A percentile compares a stretch with the other conserved stretches of the same genome.
Evolutionary conservation across 2,888 invertebrate genomes (phyloP).

Genomic region (Drosophila suboccidentalis): DNA sequence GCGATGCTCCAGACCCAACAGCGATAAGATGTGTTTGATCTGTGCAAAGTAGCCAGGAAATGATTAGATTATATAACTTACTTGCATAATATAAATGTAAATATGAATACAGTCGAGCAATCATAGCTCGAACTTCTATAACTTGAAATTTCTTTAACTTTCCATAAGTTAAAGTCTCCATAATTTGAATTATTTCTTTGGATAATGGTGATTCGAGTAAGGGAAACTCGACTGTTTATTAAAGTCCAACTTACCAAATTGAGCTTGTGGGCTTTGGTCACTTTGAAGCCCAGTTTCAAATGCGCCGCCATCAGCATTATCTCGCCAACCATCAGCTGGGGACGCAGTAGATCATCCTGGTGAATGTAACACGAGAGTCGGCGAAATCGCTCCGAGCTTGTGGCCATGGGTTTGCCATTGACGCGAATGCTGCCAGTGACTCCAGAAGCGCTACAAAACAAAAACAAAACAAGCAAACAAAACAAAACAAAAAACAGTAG

Average conservation of each 20-base stretch:
- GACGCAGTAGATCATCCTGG: conserved; percentile 92
- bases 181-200: too few species aligned
- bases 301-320: conserved; percentile 94
- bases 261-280: conserved; percentile 89
- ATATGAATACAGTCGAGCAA: neutral
- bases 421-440: conserved; percentile 90
- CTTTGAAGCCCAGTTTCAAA: conserved; percentile 91
- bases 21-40: conserved; percentile 91
- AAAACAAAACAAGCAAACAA: conserved; percentile 17
- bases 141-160: too few species aligned
- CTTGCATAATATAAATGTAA: neutral
- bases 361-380: conserved; percentile 94
- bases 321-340: conserved; percentile 92
- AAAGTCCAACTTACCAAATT: conserved; percentile 87
- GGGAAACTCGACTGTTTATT: neutral
- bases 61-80: neutral
- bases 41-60: conserved; percentile 81
- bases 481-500: conserved; percentile 2
- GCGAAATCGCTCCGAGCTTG: conserved; percentile 89
- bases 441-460: conserved; percentile 88
- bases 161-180: too few species aligned
- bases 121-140: too few species aligned
- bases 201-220: too few species aligned
- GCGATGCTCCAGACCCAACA: conserved; percentile 90
- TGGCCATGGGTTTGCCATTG: conserved; percentile 88